Evolutionary conservation across 2,888 invertebrate species (phyloP).

Genomic region (Ganaspis brasiliensis): DNA sequence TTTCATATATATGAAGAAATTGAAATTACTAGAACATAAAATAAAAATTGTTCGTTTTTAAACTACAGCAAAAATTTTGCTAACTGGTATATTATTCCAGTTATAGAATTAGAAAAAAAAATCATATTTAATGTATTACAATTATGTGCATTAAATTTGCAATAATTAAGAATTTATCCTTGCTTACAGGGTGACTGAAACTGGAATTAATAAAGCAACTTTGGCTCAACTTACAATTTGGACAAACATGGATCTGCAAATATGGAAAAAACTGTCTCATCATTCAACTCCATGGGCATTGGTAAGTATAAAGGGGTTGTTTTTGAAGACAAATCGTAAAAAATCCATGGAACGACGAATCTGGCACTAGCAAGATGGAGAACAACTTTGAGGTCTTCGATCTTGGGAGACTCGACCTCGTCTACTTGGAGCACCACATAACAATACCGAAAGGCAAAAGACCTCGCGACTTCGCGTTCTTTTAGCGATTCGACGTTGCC

Average conservation of each 20-base stretch:
- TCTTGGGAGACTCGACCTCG: constrained; percentile 23
- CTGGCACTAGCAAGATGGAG: background rate
- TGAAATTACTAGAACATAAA: no score
- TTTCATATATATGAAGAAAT: no score
- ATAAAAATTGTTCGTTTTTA: no score
- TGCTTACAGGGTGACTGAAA: background rate
- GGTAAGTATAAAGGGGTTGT: background rate
- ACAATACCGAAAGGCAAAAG: constrained; percentile 32
- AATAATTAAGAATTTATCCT: no score
- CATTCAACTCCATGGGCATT: constrained; percentile 14
- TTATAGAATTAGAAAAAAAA: no score
- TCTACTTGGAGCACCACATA: constrained; percentile 27
- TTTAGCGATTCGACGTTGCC: constrained; percentile 3
- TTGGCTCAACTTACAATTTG: constrained; percentile 32
- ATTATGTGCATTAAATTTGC: no score
- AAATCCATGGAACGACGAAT: constrained; percentile 11
- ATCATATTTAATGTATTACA: no score
- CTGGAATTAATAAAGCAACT: background rate
- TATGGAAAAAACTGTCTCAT: constrained; percentile 13
- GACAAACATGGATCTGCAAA: constrained; percentile 21
- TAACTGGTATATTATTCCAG: no score
- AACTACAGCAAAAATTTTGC: no score
- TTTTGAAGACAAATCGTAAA: constrained; percentile 4
- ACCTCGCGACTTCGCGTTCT: constrained; percentile 26
- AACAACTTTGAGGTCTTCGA: constrained; percentile 23